A percentile compares a stretch with the other conserved stretches of the same genome.
Conservation (phyloP, 1,140 invertebrate species). For the Ganaspis sp. region DNA sequence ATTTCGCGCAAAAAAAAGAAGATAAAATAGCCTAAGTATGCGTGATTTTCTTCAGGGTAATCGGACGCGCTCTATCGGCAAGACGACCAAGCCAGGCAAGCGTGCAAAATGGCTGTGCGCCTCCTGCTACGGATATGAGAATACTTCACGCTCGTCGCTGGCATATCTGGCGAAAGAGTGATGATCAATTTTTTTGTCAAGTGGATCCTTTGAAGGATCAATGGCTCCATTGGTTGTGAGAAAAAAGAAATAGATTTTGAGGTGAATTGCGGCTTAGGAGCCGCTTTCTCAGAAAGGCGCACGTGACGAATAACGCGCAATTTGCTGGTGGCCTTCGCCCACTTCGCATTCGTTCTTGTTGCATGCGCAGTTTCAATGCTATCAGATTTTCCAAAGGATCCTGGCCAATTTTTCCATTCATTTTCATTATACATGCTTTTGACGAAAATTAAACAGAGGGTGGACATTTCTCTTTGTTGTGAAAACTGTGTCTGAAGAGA, state of each 20-base stretch:
- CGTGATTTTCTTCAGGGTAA: neutral
- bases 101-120: conserved; percentile 28
- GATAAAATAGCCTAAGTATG: neutral
- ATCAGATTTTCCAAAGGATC: conserved; percentile 5
- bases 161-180: conserved; percentile 9
- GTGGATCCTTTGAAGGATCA: neutral
- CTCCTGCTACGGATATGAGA: neutral
- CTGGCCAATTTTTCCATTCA: neutral
- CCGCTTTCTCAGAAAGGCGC: neutral
- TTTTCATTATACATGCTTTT: too few species aligned
- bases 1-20: neutral
- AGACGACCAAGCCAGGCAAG: conserved; percentile 3
- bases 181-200: neutral
- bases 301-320: conserved; percentile 29
- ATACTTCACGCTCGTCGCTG: conserved; percentile 8
- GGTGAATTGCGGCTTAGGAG: neutral
- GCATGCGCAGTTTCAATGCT: conserved; percentile 6
- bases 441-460: too few species aligned
- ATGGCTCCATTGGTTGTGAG: neutral
- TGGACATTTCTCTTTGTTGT: neutral
- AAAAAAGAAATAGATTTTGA: neutral
- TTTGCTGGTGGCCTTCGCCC: conserved; percentile 26
- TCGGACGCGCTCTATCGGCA: conserved; percentile 15
- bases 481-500: too few species aligned
- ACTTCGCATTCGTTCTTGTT: conserved; percentile 17